phyloP scores from a whole-genome alignment of 2,888 invertebrate species.

The Panopea generosa region DNA sequence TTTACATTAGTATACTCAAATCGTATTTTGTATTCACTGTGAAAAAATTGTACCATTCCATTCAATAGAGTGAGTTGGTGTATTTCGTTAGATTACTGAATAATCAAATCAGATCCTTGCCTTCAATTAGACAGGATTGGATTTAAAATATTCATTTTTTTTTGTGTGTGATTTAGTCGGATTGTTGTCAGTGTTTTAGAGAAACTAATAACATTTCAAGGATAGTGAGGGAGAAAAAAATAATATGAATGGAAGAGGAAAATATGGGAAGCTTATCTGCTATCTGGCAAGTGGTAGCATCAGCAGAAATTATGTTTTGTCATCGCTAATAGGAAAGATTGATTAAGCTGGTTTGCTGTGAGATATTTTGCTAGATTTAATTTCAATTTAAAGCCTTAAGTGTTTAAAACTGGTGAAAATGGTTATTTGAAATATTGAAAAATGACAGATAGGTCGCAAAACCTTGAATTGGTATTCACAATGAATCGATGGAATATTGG shows the following conservation, averaged over 20 bases:
- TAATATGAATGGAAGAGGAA: too few species aligned
- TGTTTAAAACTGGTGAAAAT: neutral
- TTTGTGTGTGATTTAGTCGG: neutral
- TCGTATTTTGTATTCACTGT: neutral
- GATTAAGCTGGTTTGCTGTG: too few species aligned
- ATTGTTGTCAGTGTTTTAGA: neutral
- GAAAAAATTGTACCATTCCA: neutral
- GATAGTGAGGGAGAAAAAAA: too few species aligned
- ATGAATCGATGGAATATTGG: constrained; percentile 32
- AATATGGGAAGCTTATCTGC: too few species aligned
- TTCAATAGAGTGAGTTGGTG: neutral
- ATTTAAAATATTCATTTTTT: too few species aligned
- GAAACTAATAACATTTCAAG: too few species aligned
- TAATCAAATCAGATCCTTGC: neutral
- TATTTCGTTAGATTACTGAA: neutral
- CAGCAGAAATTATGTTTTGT: too few species aligned
- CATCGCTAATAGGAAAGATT: too few species aligned
- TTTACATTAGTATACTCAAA: neutral
- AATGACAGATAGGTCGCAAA: constrained; percentile 8
- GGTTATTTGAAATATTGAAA: constrained; percentile 10
- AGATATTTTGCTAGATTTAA: too few species aligned
- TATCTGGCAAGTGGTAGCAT: too few species aligned
- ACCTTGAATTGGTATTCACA: constrained; percentile 12
- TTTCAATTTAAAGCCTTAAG: too few species aligned
- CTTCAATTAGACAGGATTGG: too few species aligned